Conservation (phyloP, 2,113 vertebrate genomes). For the Rattus rattus region DNA sequence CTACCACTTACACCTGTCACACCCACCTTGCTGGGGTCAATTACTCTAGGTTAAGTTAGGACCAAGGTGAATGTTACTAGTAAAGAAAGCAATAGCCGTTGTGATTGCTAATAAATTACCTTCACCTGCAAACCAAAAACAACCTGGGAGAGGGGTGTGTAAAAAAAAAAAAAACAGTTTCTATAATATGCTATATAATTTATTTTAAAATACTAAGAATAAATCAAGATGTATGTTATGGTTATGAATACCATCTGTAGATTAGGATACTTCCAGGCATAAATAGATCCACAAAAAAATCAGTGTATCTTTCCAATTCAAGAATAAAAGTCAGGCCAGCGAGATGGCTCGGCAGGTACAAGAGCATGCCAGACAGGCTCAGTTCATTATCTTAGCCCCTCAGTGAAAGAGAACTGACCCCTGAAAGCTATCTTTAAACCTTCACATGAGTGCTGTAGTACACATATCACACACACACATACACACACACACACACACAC, state of each 20-base stretch:
- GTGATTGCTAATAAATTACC: background rate
- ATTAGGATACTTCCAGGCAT: background rate
- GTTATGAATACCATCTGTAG: background rate
- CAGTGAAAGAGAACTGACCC: background rate
- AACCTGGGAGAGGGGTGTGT: background rate
- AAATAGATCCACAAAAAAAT: background rate
- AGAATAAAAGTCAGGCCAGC: background rate
- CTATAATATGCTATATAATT: background rate
- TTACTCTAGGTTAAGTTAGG: background rate
- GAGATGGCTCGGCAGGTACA: background rate
- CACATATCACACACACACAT: rapidly evolving
- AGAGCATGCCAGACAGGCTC: too few species aligned
- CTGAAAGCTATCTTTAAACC: too few species aligned
- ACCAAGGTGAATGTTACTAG: background rate
- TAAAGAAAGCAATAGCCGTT: background rate
- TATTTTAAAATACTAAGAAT: background rate
- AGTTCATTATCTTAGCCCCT: background rate
- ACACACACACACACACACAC: too few species aligned
- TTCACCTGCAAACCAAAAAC: background rate
- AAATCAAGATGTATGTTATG: background rate
- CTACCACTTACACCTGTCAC: background rate
- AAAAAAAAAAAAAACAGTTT: background rate
- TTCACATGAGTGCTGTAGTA: too few species aligned
- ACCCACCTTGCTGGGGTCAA: background rate
- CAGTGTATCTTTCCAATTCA: background rate